Base-by-base conservation (phyloP, 2,888 invertebrate genomes). In the Amaurobius ferox region DNA sequence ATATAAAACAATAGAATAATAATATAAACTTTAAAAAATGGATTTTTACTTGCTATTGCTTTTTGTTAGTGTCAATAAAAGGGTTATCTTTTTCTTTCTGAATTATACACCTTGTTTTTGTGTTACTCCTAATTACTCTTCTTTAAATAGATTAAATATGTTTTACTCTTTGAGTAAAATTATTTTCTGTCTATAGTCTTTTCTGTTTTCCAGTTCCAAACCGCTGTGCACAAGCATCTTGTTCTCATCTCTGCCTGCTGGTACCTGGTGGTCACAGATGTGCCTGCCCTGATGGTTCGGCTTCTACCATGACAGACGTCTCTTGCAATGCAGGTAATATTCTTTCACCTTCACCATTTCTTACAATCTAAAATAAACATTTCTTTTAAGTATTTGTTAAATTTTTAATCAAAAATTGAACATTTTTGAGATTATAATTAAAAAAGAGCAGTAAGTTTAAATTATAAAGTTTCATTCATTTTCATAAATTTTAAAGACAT, bases 241-340 rank as follows among this genome's bases (percentile, higher is more conserved):
- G 99, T 92, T 95, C 97, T 71, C 99, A 99, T 93, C 93, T 99
- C 88, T 99, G 99, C 92, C 94, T 99, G 64, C 93, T 96, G 13
- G 95, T 97, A 88, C 98, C 98, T 0, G 95, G 94, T 62, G 97
- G 97, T 0, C 94, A 95, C 89, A 94, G 95, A 83, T 99, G 99
- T 91, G 94, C 95, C 13, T 99, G 99, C 91, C 98, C 99, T 1
- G 89, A 98, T 95, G 92, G 94, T 92, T 73, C 87, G 78, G 40
- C 88, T 85, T 71, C 67, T 61, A 87, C 88, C 64, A 86, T 68
- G 35, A 72, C 44, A 19, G 88, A 89, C 16, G 88, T 89, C 89
- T 92, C 93, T 66, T 98, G 98, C 91, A 96, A 97, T 92, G 96
- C 97, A 11, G 93, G 94, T 94, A 89, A 90, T 90, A 86, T 68